Percentiles rank a stretch among this genome's conserved stretches.
These are phyloP conservation scores for Balearica regulorum DNA, from an alignment of 2,797 vertebrate genomes.

Conservation along the genomic window DNA sequence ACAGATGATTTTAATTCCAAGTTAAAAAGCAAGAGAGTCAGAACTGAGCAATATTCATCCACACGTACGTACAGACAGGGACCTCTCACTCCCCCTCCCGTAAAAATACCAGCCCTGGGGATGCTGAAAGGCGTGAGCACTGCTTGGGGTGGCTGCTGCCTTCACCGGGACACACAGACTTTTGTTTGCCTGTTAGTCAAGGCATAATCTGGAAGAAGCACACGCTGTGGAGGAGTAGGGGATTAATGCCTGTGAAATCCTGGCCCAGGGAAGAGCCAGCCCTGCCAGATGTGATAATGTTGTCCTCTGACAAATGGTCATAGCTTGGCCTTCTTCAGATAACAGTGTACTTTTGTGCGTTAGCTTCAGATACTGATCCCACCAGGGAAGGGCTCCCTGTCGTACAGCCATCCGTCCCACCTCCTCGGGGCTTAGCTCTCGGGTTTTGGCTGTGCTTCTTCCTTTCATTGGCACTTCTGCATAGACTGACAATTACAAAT, in stretches of 20 bases:
- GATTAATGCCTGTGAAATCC: slow-evolving; percentile 46
- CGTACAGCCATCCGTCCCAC: neutral
- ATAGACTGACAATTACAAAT: neutral
- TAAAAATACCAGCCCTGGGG: neutral
- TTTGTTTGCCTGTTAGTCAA: neutral
- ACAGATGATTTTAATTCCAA: neutral
- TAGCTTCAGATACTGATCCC: neutral
- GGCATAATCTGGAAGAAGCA: slow-evolving; percentile 21
- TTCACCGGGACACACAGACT: neutral
- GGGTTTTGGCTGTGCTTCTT: neutral
- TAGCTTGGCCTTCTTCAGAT: slow-evolving; percentile 2
- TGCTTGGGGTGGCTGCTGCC: neutral
- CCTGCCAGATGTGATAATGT: slow-evolving; percentile 18
- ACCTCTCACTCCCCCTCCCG: neutral
- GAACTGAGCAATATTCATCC: neutral
- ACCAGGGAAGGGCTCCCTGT: neutral
- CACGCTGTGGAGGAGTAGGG: neutral
- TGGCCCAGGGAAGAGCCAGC: neutral
- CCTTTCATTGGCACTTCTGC: neutral
- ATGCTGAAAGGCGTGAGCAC: neutral
- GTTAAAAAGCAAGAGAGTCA: neutral
- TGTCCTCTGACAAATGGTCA: slow-evolving; percentile 26
- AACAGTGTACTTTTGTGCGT: neutral
- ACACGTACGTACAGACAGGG: neutral
- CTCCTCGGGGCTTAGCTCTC: neutral